phyloP scores from a whole-genome alignment of 1,140 invertebrate species.

The Orchesella cincta region DNA sequence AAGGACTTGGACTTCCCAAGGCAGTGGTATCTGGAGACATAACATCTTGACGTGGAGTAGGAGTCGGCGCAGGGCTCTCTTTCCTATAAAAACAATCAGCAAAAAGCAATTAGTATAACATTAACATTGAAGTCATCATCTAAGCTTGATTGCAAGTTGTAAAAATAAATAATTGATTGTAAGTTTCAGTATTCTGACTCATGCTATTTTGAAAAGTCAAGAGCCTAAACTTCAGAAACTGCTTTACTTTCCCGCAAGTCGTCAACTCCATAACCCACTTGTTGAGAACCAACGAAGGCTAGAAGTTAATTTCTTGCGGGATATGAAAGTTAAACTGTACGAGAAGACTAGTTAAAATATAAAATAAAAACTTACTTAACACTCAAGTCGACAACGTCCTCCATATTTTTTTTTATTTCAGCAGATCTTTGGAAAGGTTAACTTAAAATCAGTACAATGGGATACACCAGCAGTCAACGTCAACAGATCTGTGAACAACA shows the following conservation, averaged over 20 bases:
- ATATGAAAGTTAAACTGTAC: too few species aligned
- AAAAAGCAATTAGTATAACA: neutral
- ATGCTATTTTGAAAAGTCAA: neutral
- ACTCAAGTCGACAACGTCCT: constrained; percentile 72
- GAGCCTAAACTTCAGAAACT: constrained; percentile 21
- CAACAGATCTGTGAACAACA: too few species aligned
- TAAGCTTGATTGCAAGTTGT: too few species aligned
- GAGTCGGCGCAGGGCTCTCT: constrained; percentile 42
- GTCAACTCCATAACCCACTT: neutral
- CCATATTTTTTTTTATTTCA: constrained; percentile 48
- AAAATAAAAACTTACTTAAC: constrained; percentile 64
- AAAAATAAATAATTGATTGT: constrained; percentile 15
- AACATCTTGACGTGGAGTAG: constrained; percentile 36
- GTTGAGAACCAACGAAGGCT: constrained; percentile 26
- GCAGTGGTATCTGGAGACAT: constrained; percentile 39
- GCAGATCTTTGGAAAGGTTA: neutral
- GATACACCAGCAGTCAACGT: too few species aligned
- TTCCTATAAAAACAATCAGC: constrained; percentile 35
- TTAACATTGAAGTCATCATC: too few species aligned
- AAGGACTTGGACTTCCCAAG: constrained; percentile 29
- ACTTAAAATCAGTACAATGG: too few species aligned
- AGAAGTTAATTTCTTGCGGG: constrained; percentile 3
- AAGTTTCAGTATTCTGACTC: constrained; percentile 15
- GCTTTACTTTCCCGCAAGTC: neutral
- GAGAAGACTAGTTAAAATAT: neutral